phyloP scores from a whole-genome alignment of 2,888 invertebrate genomes.

The Temnothorax unifasciatus region DNA sequence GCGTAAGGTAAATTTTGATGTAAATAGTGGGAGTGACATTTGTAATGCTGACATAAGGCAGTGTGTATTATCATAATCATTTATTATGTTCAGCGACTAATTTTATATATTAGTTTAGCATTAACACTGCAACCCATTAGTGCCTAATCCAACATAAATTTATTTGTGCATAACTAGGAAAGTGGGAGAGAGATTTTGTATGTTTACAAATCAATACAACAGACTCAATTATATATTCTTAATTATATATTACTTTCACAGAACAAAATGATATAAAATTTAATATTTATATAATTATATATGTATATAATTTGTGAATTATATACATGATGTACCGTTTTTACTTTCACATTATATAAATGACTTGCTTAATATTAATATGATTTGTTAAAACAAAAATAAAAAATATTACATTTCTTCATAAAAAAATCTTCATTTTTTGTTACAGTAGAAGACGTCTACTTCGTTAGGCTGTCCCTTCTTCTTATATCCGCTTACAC shows the following conservation, averaged over 20 bases:
- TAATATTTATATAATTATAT: constrained; percentile 32
- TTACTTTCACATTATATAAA: too few relatives aligned
- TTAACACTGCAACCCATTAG: constrained; percentile 72
- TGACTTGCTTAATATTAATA: too few relatives aligned
- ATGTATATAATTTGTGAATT: constrained; percentile 13
- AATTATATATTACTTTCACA: constrained; percentile 25
- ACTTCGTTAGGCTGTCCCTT: too few relatives aligned
- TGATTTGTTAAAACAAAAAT: too few relatives aligned
- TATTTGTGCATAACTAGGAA: constrained; percentile 58
- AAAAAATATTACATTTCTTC: too few relatives aligned
- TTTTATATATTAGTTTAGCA: constrained; percentile 58
- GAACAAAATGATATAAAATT: constrained; percentile 30
- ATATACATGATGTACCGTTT: background rate
- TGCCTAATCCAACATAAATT: constrained; percentile 64
- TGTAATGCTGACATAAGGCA: constrained; percentile 82
- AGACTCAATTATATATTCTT: constrained; percentile 7
- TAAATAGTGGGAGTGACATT: constrained; percentile 80
- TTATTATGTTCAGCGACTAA: constrained; percentile 54
- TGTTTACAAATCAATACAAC: constrained; percentile 32
- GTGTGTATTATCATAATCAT: constrained; percentile 80
- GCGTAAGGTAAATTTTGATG: constrained; percentile 84
- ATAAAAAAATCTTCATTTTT: too few relatives aligned
- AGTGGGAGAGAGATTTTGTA: constrained; percentile 76
- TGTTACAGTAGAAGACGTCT: too few relatives aligned
- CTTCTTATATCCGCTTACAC: too few relatives aligned